Evolutionary conservation across 2,888 invertebrate species (phyloP).

Genomic region (Calameuta filiformis): DNA sequence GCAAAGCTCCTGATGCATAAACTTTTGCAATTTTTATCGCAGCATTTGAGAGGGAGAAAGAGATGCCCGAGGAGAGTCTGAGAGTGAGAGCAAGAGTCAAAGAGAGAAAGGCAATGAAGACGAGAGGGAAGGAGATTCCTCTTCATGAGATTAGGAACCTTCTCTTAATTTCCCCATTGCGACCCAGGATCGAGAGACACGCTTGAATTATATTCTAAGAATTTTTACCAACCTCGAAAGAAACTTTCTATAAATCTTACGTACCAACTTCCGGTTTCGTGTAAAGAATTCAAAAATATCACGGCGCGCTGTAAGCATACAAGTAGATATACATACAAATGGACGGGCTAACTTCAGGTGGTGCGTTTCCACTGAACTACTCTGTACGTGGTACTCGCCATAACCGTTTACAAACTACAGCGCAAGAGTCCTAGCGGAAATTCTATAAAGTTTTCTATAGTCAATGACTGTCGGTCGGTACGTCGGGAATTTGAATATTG

Average conservation of each 20-base stretch:
- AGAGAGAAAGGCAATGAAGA: not conserved
- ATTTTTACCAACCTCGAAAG: not conserved
- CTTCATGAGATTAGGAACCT: not conserved
- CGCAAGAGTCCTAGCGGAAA: not conserved
- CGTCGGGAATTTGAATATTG: not conserved
- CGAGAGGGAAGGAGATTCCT: not conserved
- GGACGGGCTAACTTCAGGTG: too few relatives aligned
- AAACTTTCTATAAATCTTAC: not conserved
- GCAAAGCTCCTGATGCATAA: slow-evolving; percentile 30
- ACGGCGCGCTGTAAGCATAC: not conserved
- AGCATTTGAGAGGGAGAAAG: not conserved
- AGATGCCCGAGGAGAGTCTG: not conserved
- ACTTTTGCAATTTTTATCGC: slow-evolving; percentile 36
- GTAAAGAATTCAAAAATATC: not conserved
- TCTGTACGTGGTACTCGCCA: not conserved
- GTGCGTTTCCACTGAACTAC: too few relatives aligned
- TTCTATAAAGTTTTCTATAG: not conserved
- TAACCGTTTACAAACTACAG: not conserved
- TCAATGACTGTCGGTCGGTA: not conserved
- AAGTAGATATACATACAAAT: not conserved
- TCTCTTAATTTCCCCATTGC: not conserved
- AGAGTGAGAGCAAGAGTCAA: not conserved
- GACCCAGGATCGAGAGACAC: not conserved
- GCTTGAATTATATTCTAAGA: not conserved
- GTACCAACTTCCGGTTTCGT: not conserved